Percentiles rank a stretch among this genome's conserved stretches.
phyloP scores from a whole-genome alignment of 1,140 invertebrate genomes.

The Diabrotica virgifera region DNA sequence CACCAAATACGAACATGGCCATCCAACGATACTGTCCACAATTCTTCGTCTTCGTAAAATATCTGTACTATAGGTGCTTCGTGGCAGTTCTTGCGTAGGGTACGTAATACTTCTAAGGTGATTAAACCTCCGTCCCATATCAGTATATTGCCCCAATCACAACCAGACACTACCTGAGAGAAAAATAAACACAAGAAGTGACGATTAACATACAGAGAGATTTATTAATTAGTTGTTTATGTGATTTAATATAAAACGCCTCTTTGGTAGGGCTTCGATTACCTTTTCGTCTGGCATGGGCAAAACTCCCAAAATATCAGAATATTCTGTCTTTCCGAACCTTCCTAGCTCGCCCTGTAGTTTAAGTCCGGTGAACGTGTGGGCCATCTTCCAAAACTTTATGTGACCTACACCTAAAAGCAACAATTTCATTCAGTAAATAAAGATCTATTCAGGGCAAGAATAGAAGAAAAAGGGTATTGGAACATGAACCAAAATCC shows the following conservation, averaged over 20 bases:
- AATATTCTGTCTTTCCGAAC: conserved; percentile 88
- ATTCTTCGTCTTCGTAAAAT: conserved; percentile 59
- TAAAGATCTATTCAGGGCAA: too few species aligned
- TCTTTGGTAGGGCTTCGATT: neutral
- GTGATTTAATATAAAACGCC: neutral
- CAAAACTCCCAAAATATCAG: conserved; percentile 79
- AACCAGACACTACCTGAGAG: conserved; percentile 73
- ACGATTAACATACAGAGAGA: too few species aligned
- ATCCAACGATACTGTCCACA: conserved; percentile 69
- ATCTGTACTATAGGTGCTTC: conserved; percentile 70
- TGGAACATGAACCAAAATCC: too few species aligned
- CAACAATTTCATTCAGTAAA: too few species aligned
- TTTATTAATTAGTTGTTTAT: too few species aligned
- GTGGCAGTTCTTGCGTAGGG: conserved; percentile 70
- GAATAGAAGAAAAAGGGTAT: too few species aligned
- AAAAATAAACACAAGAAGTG: neutral
- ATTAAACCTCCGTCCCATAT: conserved; percentile 86
- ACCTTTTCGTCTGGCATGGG: conserved; percentile 85
- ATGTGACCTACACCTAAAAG: conserved; percentile 67
- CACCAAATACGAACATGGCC: conserved; percentile 83
- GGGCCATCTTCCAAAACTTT: conserved; percentile 90
- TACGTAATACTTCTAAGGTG: conserved; percentile 73
- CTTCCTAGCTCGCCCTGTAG: conserved; percentile 79
- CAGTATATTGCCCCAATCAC: conserved; percentile 85
- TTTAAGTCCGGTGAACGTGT: conserved; percentile 87